These are phyloP conservation scores for Andricus quercusramuli DNA, from an alignment of 2,888 invertebrate genomes.

Conservation along the genomic window DNA sequence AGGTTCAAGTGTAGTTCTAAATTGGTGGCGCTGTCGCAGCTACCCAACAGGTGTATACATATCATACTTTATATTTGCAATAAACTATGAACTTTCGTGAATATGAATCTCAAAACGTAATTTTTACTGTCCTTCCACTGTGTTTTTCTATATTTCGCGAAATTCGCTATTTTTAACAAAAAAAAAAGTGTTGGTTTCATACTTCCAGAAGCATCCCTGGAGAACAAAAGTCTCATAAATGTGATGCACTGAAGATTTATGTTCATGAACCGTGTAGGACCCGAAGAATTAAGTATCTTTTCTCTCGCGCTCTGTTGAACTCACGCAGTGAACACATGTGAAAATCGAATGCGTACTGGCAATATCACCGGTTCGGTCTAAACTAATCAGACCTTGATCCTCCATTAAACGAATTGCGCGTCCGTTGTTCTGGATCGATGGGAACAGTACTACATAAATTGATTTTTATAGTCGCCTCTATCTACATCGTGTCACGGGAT, in stretches of 20 bases:
- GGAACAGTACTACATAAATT: constrained; percentile 38
- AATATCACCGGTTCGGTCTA: constrained; percentile 57
- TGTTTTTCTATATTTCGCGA: background rate
- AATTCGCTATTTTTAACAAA: background rate
- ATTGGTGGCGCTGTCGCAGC: no score
- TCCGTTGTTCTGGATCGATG: constrained; percentile 47
- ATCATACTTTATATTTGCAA: no score
- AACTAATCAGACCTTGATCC: constrained; percentile 74
- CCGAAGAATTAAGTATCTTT: constrained; percentile 3
- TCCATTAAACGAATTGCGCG: constrained; percentile 64
- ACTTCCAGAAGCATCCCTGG: constrained; percentile 17
- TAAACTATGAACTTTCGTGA: background rate
- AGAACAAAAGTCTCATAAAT: constrained; percentile 34
- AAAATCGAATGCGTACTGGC: constrained; percentile 47
- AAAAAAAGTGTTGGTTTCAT: background rate
- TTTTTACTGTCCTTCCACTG: background rate
- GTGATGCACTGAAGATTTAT: constrained; percentile 21
- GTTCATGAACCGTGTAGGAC: constrained; percentile 25
- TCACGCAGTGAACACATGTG: background rate
- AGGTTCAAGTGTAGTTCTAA: no score
- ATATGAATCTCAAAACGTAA: background rate
- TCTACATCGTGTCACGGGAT: background rate
- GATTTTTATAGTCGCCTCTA: constrained; percentile 30
- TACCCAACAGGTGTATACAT: no score
- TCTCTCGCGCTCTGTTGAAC: constrained; percentile 16